These are phyloP conservation scores for Carterocephalus palaemon DNA, from an alignment of 2,888 invertebrate genomes.

Conservation along the genomic window DNA sequence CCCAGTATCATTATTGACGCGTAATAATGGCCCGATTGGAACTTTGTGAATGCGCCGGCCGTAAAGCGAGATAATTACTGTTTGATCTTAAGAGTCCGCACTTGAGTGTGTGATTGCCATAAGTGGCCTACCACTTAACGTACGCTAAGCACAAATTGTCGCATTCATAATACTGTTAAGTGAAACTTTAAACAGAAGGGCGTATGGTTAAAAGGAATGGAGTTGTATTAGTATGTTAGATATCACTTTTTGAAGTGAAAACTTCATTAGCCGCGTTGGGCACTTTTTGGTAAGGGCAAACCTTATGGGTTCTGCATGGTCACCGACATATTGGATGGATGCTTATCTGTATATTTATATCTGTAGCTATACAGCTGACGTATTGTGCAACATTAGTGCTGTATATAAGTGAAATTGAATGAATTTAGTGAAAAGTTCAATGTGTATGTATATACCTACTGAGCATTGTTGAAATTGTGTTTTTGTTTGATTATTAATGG, in stretches of 20 bases:
- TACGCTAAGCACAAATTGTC: slow-evolving; percentile 54
- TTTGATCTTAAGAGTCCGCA: slow-evolving; percentile 39
- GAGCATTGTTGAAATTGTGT: too few species aligned
- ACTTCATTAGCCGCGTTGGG: not conserved
- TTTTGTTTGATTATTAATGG: too few species aligned
- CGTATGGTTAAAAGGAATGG: not conserved
- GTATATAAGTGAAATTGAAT: too few species aligned
- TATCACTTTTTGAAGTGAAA: too few species aligned
- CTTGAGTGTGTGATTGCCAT: slow-evolving; percentile 51
- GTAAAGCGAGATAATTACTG: slow-evolving; percentile 59
- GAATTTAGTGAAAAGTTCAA: too few species aligned
- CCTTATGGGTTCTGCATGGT: not conserved
- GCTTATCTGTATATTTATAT: too few species aligned
- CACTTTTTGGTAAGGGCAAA: not conserved
- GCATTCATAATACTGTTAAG: slow-evolving; percentile 55
- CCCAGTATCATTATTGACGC: slow-evolving; percentile 60
- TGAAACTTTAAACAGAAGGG: slow-evolving; percentile 47
- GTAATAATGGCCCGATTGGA: slow-evolving; percentile 54
- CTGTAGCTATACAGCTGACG: too few species aligned
- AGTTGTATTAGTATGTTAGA: too few species aligned
- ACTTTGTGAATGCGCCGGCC: slow-evolving; percentile 45
- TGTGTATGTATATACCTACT: too few species aligned
- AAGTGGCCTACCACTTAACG: slow-evolving; percentile 62
- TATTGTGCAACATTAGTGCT: too few species aligned
- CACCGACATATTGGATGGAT: too few species aligned